These are phyloP conservation scores for Drosophila merina DNA, from an alignment of 2,888 invertebrate genomes.

Conservation along the genomic window DNA sequence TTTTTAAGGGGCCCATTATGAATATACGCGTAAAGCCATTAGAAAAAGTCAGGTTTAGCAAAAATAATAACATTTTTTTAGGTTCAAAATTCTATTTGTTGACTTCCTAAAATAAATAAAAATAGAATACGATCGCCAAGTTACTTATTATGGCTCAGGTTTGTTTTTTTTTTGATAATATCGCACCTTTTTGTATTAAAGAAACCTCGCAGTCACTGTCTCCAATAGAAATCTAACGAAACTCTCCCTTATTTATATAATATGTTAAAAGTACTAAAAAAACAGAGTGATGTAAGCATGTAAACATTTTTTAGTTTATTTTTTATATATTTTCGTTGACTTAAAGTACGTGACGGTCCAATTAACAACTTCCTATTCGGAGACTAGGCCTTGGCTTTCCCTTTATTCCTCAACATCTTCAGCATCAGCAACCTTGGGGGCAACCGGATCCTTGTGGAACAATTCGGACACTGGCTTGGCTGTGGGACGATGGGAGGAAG, in stretches of 20 bases:
- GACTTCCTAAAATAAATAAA: background rate
- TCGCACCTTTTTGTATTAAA: too few relatives aligned
- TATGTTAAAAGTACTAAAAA: constrained; percentile 33
- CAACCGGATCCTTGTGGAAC: constrained; percentile 53
- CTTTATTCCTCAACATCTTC: constrained; percentile 3
- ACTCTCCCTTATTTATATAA: constrained; percentile 1
- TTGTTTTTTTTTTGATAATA: too few relatives aligned
- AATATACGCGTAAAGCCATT: background rate
- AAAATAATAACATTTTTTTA: background rate
- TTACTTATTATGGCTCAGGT: too few relatives aligned
- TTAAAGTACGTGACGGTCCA: constrained; percentile 26
- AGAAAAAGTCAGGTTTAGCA: background rate
- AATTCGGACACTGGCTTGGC: constrained; percentile 71
- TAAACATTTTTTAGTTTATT: constrained; percentile 34
- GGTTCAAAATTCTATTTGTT: too few relatives aligned
- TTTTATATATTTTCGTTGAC: constrained; percentile 26
- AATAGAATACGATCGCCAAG: too few relatives aligned
- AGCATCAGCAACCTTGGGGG: background rate
- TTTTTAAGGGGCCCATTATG: background rate
- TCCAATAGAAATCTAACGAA: background rate
- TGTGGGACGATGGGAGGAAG: constrained; percentile 15
- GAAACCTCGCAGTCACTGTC: background rate
- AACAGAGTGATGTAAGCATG: constrained; percentile 28
- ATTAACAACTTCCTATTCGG: constrained; percentile 9
- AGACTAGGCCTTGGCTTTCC: constrained; percentile 27